Evolutionary conservation across 2,888 invertebrate species (phyloP).

Genomic region (Parnassius mnemosyne): DNA sequence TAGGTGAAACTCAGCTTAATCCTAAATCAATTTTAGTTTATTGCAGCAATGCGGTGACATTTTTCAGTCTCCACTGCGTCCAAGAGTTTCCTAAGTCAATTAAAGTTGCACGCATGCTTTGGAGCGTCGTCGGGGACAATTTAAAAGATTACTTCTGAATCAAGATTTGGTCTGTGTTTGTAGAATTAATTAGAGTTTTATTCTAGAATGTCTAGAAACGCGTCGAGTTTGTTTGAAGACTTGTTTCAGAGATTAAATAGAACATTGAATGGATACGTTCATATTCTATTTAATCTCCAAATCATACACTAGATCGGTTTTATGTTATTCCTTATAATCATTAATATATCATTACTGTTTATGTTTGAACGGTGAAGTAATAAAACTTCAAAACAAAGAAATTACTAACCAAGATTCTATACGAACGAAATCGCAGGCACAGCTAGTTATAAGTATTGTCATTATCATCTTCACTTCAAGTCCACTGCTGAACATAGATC

Average conservation of each 20-base stretch:
- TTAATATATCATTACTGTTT: too few species aligned
- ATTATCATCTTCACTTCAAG: too few species aligned
- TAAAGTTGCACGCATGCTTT: constrained; percentile 16
- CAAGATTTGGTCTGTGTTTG: constrained; percentile 5
- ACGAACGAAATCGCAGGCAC: too few species aligned
- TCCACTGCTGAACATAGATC: not conserved
- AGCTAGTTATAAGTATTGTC: not conserved
- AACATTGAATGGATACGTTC: too few species aligned
- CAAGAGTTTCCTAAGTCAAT: constrained; percentile 21
- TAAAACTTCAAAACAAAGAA: too few species aligned
- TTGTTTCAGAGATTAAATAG: not conserved
- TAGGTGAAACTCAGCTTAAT: too few species aligned
- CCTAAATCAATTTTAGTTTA: not conserved
- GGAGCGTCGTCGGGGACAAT: constrained; percentile 7
- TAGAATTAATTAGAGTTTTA: constrained; percentile 11
- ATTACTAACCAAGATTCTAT: too few species aligned
- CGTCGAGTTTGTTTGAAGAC: not conserved
- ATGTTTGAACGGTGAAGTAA: too few species aligned
- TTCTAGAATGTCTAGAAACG: not conserved
- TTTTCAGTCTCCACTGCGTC: constrained; percentile 6
- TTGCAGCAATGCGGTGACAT: constrained; percentile 3
- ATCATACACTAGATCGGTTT: too few species aligned
- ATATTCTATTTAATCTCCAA: too few species aligned
- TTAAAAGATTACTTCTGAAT: constrained; percentile 16
- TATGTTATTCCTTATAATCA: too few species aligned